Evolutionary conservation across 2,797 vertebrate genomes (phyloP).

Genomic region (Podarcis lilfordi): DNA sequence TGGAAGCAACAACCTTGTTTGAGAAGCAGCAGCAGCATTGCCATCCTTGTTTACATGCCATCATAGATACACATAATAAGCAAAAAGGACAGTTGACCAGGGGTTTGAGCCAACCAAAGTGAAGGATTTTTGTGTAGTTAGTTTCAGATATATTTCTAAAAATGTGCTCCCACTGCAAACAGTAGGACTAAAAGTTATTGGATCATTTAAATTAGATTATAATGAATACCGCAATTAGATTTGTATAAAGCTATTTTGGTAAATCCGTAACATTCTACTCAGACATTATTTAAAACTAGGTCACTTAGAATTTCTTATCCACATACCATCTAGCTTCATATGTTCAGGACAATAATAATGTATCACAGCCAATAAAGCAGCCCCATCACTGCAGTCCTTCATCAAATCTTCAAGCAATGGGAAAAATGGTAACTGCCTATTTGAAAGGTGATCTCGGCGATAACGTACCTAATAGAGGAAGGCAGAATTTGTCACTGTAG

Average conservation of each 20-base stretch:
- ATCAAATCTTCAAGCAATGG: constrained; percentile 91
- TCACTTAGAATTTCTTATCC: background rate
- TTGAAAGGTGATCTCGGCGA: constrained; percentile 90
- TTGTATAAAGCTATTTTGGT: background rate
- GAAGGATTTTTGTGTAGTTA: background rate
- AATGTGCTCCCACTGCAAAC: background rate
- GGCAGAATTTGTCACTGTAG: background rate
- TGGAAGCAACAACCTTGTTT: background rate
- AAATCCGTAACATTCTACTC: background rate
- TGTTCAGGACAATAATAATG: constrained; percentile 97
- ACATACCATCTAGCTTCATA: constrained; percentile 91
- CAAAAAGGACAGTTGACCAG: background rate
- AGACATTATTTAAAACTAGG: background rate
- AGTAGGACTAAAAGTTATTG: background rate
- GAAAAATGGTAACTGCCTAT: constrained; percentile 87
- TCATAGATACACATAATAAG: background rate
- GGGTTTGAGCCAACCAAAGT: background rate
- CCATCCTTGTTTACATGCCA: background rate
- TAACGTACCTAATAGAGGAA: constrained; percentile 87
- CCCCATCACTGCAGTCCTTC: constrained; percentile 89
- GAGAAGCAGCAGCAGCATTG: background rate
- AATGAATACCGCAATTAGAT: background rate
- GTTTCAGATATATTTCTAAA: background rate
- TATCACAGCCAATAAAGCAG: constrained; percentile 88
- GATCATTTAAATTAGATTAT: background rate